Base-by-base conservation (phyloP, 2,113 vertebrate genomes). In the Haplochromis vanheusdeni region DNA sequence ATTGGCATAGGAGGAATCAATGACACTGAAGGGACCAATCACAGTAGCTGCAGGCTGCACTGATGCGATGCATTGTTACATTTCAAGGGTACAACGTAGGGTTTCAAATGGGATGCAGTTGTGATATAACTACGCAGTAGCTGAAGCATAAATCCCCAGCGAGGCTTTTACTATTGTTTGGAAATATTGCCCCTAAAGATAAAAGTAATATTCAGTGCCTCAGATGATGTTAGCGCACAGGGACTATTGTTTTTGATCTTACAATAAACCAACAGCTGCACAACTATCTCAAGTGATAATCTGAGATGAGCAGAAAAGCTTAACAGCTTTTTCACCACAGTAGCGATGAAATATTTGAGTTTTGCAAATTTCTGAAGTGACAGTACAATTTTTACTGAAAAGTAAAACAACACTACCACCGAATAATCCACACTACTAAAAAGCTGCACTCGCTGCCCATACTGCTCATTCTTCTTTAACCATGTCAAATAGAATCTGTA, bases 401-500 rank as follows among this genome's bases (percentile, higher is more conserved):
- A 77, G 26, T 12, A 11, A 51, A 77, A 31, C 9, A 75, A 75
- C 26, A 77, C 42, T 49, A 49, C 23, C 70, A 28, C 42, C 9
- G 4, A 1, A 9, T 49, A 23, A 49, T 0, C 16, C 45, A 19
- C 17, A 4, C 9, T 13, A 49, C 26, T n/a, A 51, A 1, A 45
- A 10, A 42, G 65, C 65, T 70, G 65, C 65, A 2, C 21, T 47
- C 26, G 1, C 23, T 28, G 23, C 23, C 42, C 23, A 19, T 31
- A 31, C 42, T 5, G 9, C 6, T 19, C 42, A 47, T 75, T 28
- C 68, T 47, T 75, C 37, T 49, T 75, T 7, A 49, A 77, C 17
- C 26, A 77, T n/a, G 45, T 77, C 73, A 77, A n/a, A 77, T 13
- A 77, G 9, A 26, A 33, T 51, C 45, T 49, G 26, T 6, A 77